phyloP scores from a whole-genome alignment of 2,797 vertebrate genomes.

The Smutsia temminckii region DNA sequence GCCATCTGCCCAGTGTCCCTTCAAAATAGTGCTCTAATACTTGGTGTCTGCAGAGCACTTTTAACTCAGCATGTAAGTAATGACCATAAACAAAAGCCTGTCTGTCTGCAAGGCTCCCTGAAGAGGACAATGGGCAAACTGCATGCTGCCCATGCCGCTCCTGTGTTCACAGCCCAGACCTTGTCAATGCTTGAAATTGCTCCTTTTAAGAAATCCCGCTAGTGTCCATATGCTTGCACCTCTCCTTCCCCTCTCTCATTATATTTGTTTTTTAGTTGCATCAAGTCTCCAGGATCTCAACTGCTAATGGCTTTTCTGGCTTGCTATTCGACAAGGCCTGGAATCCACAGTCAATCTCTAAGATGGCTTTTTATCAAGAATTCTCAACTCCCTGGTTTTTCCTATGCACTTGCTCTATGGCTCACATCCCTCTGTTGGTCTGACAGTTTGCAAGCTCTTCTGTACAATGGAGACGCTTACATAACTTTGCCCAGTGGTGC shows the following conservation, averaged over 20 bases:
- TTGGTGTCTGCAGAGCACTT: background rate
- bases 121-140: background rate
- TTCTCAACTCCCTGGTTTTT: background rate
- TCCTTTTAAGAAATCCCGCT: background rate
- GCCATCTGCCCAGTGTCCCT: background rate
- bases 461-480: background rate
- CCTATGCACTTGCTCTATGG: background rate
- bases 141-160: background rate
- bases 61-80: constrained; percentile 33
- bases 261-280: background rate
- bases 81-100: background rate
- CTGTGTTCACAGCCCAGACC: background rate
- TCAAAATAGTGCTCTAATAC: background rate
- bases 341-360: background rate
- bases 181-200: background rate
- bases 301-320: background rate
- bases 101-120: background rate
- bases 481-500: background rate
- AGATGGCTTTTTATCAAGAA: background rate
- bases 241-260: background rate
- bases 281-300: background rate
- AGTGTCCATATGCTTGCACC: background rate
- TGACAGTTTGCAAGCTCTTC: background rate
- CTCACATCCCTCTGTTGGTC: background rate
- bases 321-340: background rate